phyloP scores from a whole-genome alignment of 2,113 vertebrate species.

The Sorex fumeus region DNA sequence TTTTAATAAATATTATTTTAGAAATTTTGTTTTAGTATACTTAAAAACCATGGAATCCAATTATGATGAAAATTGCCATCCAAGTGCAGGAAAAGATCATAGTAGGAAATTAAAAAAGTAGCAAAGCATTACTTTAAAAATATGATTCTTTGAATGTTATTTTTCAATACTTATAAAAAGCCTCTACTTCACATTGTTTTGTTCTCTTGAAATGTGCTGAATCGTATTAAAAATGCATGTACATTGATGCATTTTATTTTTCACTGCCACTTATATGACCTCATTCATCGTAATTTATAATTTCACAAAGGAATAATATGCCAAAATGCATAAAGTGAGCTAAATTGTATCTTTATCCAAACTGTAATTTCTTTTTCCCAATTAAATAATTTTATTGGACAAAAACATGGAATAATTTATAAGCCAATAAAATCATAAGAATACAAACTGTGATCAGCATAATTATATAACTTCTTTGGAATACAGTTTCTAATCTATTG shows the following conservation, averaged over 20 bases:
- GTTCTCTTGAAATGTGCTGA: slow-evolving; percentile 61
- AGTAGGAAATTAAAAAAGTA: background rate
- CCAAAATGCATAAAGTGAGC: slow-evolving; percentile 78
- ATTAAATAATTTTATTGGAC: slow-evolving; percentile 84
- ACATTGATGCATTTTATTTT: slow-evolving; percentile 81
- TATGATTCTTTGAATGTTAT: background rate
- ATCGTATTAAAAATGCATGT: slow-evolving; percentile 78
- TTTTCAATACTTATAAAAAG: slow-evolving; percentile 57
- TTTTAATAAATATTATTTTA: slow-evolving; percentile 22
- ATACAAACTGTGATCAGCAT: slow-evolving; percentile 77
- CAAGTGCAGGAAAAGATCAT: background rate
- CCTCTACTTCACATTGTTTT: background rate
- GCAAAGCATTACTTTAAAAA: slow-evolving; percentile 12
- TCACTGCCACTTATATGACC: slow-evolving; percentile 77
- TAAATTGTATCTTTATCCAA: slow-evolving; percentile 79
- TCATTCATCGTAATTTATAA: slow-evolving; percentile 80
- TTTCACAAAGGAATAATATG: slow-evolving; percentile 78
- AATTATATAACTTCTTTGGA: slow-evolving; percentile 78
- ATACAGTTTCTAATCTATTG: slow-evolving; percentile 74
- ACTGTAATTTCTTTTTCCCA: slow-evolving; percentile 78
- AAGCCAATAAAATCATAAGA: slow-evolving; percentile 79
- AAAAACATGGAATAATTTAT: slow-evolving; percentile 82
- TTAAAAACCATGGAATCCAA: background rate
- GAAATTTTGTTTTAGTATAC: background rate
- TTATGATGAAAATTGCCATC: background rate